Base-by-base conservation (phyloP, 2,797 vertebrate genomes). In the Clarias laeviceps region DNA sequence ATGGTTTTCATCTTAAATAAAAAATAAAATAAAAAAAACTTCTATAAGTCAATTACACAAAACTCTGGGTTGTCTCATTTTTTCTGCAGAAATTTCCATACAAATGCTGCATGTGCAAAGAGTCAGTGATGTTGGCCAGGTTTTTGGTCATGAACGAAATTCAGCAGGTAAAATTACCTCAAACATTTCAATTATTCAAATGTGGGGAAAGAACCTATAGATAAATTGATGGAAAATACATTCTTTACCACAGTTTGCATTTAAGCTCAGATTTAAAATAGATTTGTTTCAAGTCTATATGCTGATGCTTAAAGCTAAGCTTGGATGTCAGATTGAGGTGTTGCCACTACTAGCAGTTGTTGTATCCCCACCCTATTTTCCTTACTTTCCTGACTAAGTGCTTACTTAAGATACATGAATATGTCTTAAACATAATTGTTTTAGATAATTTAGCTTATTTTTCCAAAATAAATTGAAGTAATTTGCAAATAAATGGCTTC, bases 31-130 rank as follows among this genome's bases (percentile, higher is more conserved):
- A 40, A 40, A 40, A 40, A 40, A 14, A 45, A 14, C 8, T 11
- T 0, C 40, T 69, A 22, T 22, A 9, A 1, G 34, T 70, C 32
- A 40, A 40, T 11, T 24, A 40, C 9, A 40, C 20, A 12, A 40
- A 70, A 70, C 34, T 24, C 8, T 34, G 68, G 8, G 37, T 72
- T 37, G 22, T 34, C 5, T 68, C 2, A 4, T 70, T 9, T 27
- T 15, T 5, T 4, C 54, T 17, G 18, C 54, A 84, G 83, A 70
- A 37, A 12, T 8, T 59, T 11, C 83, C 74, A 4, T 69, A 84
- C 6, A 69, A 84, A 45, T 84, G 83, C 83, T 79, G 65, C 74
- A 84, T 84, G 34, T 84, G 83, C 66, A 66, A 80, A 24, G 83
- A 84, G 59, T 80, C 76, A 15, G 32, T 84, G 74, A 84, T n/a